Evolutionary conservation across 2,113 vertebrate genomes (phyloP), one percentile per base, ranked within the genome.

Genomic region (Forbesichthys papilliferus): DNA sequence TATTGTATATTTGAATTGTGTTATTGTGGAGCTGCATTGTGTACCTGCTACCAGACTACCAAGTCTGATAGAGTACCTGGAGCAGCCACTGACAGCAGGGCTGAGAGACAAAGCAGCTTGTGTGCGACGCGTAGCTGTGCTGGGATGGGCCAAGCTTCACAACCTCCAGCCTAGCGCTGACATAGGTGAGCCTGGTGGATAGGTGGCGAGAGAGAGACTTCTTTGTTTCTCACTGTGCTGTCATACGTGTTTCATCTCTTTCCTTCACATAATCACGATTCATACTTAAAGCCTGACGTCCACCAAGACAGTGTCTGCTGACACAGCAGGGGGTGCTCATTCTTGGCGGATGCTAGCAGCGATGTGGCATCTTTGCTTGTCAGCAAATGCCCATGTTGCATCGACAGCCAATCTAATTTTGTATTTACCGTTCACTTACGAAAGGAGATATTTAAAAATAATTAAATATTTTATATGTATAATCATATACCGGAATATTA

Each of bases 101-200:
- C 91, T 99, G 60, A 91, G 92, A 77, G 98, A 99, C 86, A 93
- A 94, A 79, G 96, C 98, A 0, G 95, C 95, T 3, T 99, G 96
- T 58, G 96, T 99, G 34, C 92, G 98, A 5, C 92, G 98, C 55
- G 95, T 93, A 5, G 96, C 97, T 0, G 96, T 99, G 47, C 94
- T 99, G 0, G 97, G 96, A 74, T 99, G 96, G 74, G 96, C 98
- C 68, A 98, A 96, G 86, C 92, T 98, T 78, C 89, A 96, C 84
- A 93, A 91, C 66, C 93, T 98, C 54, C 96, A 96, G 1, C 93
- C 92, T 0, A 90, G 90, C 67, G 53, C 90, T 1, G 96, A 96
- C 87, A 95, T 95, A 59, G 97, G 97, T 98, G 74, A 18, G 54
- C n/a, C 14, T 27, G 55, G 2, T 27, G 9, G 36, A 16, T 27